Base-by-base conservation (phyloP, 1,140 invertebrate genomes). In the Sarcophaga peregrina region DNA sequence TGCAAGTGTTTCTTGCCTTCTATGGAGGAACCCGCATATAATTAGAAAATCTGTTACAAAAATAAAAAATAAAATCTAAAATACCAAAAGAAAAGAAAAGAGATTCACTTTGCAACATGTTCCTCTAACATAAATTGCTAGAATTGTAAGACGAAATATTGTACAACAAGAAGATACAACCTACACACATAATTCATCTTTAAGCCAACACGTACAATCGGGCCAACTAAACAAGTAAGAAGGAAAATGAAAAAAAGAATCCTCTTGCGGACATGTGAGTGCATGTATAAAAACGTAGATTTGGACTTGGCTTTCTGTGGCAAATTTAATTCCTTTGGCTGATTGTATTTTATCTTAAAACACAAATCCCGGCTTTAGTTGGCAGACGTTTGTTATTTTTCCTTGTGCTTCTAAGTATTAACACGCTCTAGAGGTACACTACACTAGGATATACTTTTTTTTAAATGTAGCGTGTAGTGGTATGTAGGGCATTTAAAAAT, bases 61-160 rank as follows among this genome's bases (percentile, higher is more conserved):
- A 37, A 37, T 37, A 37, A 37, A 68, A 68, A 17, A 68, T 7
- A 68, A 37, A 37, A 37, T 37, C 25, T 2, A 68, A 68, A 17
- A 68, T 1, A 58, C 9, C 9, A 58, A 58, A 7, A 2, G n/a
- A 58, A 58, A n/a, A 10, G n/a, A 58, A 58, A 58, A 20, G 20
- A 68, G 62, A 68, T 68, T 68, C 62, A 68, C 62, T 68, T 20
- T 68, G 62, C 62, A 68, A 68, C 62, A 68, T 68, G 62, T 68
- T 68, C 7, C 62, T 68, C n/a, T 58, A 58, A n/a, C 54, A 68
- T 17, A 68, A 68, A 68, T 68, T 68, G 62, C 62, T 25, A 68
- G 62, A 68, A 68, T 68, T 20, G 58, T 20, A 20, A 5, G 17
- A 37, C 25, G 25, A 37, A 37, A 37, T 37, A 37, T 37, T 37